Base-by-base conservation (phyloP, 2,797 vertebrate genomes). In the Sebastes vulpes region DNA sequence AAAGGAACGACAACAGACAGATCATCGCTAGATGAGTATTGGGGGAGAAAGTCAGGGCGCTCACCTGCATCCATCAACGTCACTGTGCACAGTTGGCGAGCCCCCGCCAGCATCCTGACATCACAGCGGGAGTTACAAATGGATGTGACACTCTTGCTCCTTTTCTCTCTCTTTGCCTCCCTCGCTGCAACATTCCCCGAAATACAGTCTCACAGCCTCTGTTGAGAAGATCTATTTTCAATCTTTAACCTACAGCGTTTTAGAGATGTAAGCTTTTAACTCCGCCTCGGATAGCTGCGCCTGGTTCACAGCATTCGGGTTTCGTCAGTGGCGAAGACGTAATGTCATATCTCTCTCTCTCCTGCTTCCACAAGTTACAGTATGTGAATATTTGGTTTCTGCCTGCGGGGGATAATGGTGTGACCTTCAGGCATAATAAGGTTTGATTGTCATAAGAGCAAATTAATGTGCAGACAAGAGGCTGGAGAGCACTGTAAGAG, bases 111-210 rank as follows among this genome's bases (percentile, higher is more conserved):
- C 89, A 68, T 80, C 84, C 87, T 82, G 86, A 90, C 92, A 88
- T 90, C 82, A 83, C 88, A 90, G 87, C 31, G 3, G 90, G 91
- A 91, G 86, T 86, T 91, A 92, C 90, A 94, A 92, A 94, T 92
- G 82, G 82, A 94, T 89, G 79, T 86, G 85, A 90, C 86, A 89
- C 80, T 86, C 79, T 53, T 74, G 73, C 88, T 83, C 81, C 80
- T 82, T 87, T 85, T 83, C 82, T 79, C 75, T 73, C 64, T 64
- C 58, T 71, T 59, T 57, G 79, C 46, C 42, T 75, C 57, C 59
- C 52, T 23, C 32, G 71, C 79, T 20, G 8, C 61, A 25, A 23
- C 76, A 11, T 69, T 76, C 79, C 84, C 84, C 4, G 4, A 81
- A 89, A 90, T 84, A 59, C 65, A 82, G 50, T 53, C 80, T 65